Percentiles rank a stretch among this genome's conserved stretches.
Evolutionary conservation across 1,140 invertebrate genomes (phyloP).

Genomic region (Lanistes nyassanus): DNA sequence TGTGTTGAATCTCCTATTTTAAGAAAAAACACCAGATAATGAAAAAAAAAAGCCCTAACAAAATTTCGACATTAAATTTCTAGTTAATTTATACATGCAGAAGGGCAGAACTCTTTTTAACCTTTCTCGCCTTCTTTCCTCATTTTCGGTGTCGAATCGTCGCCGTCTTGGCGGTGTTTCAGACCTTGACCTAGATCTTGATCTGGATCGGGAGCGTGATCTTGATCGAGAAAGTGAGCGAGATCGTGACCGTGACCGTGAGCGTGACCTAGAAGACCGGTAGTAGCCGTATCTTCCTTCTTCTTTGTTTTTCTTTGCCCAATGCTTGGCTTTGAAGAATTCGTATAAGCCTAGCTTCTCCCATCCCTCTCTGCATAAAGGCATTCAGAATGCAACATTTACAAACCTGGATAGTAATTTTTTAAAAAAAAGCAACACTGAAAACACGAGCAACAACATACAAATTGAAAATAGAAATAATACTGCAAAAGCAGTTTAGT

Average conservation of each 20-base stretch:
- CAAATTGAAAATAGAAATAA: too few relatives aligned
- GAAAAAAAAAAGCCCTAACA: neutral
- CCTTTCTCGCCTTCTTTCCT: constrained; percentile 24
- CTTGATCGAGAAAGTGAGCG: constrained; percentile 31
- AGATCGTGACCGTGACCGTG: constrained; percentile 40
- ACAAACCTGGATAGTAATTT: too few relatives aligned
- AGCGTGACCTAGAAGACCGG: constrained; percentile 41
- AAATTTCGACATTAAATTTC: neutral
- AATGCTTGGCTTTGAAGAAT: constrained; percentile 96
- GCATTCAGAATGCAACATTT: constrained; percentile 7
- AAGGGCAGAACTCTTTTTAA: constrained; percentile 28
- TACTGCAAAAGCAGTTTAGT: too few relatives aligned
- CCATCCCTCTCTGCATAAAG: constrained; percentile 88
- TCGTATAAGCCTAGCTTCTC: constrained; percentile 96
- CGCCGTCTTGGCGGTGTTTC: constrained; percentile 30
- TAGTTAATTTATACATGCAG: neutral
- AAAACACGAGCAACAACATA: too few relatives aligned
- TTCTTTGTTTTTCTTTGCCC: constrained; percentile 88
- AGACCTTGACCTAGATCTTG: constrained; percentile 40
- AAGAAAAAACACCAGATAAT: neutral
- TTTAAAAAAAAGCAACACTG: too few relatives aligned
- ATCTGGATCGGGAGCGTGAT: constrained; percentile 43
- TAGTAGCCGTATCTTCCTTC: constrained; percentile 67
- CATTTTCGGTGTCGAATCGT: constrained; percentile 64
- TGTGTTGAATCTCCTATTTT: too few relatives aligned